A percentile compares a stretch with the other conserved stretches of the same genome.
phyloP scores from a whole-genome alignment of 2,888 invertebrate genomes.

The Nesidiocoris tenuis region DNA sequence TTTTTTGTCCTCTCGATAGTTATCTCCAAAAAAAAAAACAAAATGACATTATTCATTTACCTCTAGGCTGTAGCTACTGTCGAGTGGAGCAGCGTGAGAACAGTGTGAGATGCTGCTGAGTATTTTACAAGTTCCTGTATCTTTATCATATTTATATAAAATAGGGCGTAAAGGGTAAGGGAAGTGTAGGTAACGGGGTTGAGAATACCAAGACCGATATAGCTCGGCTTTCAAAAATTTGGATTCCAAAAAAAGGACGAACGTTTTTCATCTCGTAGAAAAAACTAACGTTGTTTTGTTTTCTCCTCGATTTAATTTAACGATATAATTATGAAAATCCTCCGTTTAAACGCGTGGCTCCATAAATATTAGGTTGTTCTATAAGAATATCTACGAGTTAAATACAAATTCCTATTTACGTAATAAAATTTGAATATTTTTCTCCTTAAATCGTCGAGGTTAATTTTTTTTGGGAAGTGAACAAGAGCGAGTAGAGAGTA shows the following conservation, averaged over 20 bases:
- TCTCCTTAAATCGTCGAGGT: not conserved
- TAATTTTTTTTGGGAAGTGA: not conserved
- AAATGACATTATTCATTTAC: too few relatives aligned
- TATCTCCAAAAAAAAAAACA: not conserved
- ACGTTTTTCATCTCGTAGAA: not conserved
- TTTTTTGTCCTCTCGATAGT: not conserved
- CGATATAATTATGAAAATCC: too few relatives aligned
- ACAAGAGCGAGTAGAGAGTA: conserved; percentile 4
- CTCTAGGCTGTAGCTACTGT: conserved; percentile 37
- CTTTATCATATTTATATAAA: not conserved
- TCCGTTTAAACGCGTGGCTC: too few relatives aligned
- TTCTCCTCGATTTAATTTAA: too few relatives aligned
- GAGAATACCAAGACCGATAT: not conserved
- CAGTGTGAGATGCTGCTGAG: not conserved
- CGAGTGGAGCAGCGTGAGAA: conserved; percentile 19
- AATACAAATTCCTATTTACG: not conserved
- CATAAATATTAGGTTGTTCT: not conserved
- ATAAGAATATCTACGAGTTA: not conserved
- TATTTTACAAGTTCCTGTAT: not conserved
- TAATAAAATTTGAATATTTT: not conserved
- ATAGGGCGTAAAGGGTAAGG: not conserved
- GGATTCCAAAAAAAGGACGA: not conserved
- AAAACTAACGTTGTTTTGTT: too few relatives aligned
- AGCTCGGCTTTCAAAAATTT: not conserved
- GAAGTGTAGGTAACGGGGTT: not conserved